These are phyloP conservation scores for Palythoa grandis DNA, from an alignment of 92 coral and sea anemone species.

Conservation along the genomic window DNA sequence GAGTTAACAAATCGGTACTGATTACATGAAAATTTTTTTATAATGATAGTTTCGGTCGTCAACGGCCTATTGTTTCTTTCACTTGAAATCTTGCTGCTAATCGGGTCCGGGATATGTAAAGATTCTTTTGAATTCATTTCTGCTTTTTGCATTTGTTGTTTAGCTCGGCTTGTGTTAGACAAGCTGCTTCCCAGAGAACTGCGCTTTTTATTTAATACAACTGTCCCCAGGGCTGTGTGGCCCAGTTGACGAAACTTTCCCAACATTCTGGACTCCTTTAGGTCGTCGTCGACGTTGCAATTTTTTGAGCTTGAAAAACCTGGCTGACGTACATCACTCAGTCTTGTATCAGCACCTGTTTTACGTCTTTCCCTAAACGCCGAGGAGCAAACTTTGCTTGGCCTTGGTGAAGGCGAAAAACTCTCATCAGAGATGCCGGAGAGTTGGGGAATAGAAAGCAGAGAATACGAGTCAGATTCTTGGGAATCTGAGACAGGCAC, in stretches of 20 bases:
- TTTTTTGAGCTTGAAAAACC: neutral
- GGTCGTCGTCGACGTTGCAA: neutral
- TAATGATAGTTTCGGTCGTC: no score
- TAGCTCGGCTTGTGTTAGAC: no score
- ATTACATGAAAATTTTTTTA: no score
- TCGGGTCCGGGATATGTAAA: no score
- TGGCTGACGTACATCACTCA: neutral
- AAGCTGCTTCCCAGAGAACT: neutral
- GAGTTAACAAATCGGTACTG: no score
- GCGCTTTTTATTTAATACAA: neutral
- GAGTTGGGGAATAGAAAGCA: neutral
- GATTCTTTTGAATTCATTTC: no score
- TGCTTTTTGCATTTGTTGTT: no score
- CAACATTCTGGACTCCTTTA: neutral
- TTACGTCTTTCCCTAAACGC: neutral
- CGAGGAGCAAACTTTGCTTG: neutral
- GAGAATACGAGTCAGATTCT: neutral
- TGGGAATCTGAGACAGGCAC: neutral
- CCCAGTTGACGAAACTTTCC: conserved; percentile 19
- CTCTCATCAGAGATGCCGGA: neutral
- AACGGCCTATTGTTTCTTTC: no score
- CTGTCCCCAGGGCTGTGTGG: conserved; percentile 2
- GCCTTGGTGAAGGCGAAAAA: neutral
- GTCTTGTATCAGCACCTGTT: conserved; percentile 13
- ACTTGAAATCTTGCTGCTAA: no score